A percentile compares a stretch with the other conserved stretches of the same genome.
Evolutionary conservation across 2,113 vertebrate species (phyloP).

Genomic region (Lethenteron camtschaticum): DNA sequence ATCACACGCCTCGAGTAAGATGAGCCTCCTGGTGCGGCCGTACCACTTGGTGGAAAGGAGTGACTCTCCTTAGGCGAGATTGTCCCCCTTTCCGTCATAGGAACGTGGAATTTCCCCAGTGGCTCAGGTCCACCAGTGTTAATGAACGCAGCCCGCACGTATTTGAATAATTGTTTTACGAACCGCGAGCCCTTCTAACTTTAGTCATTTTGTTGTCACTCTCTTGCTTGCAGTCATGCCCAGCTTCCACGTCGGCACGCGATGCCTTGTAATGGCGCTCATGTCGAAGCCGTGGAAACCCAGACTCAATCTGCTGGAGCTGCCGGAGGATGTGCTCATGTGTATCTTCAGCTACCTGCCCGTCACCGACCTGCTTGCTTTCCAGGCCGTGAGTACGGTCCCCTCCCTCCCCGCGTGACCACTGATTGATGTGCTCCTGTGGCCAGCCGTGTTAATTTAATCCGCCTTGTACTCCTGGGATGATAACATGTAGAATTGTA

Average conservation of each 20-base stretch:
- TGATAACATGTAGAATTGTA: neutral
- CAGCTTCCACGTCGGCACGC: constrained; percentile 65
- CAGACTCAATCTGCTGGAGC: constrained; percentile 38
- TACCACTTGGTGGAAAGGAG: too few relatives aligned
- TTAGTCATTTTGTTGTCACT: neutral
- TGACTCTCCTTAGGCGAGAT: too few relatives aligned
- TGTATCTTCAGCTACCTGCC: constrained; percentile 66
- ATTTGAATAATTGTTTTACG: too few relatives aligned
- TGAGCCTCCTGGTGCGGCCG: too few relatives aligned
- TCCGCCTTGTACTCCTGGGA: neutral
- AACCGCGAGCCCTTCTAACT: too few relatives aligned
- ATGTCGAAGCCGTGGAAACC: constrained; percentile 40
- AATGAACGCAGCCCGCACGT: too few relatives aligned
- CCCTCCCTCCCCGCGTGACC: neutral
- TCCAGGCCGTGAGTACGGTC: constrained; percentile 52
- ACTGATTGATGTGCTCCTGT: neutral
- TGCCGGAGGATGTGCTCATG: constrained; percentile 70
- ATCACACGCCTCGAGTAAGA: too few relatives aligned
- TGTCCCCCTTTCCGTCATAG: too few relatives aligned
- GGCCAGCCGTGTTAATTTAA: neutral
- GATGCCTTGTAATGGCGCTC: constrained; percentile 47
- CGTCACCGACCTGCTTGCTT: constrained; percentile 54
- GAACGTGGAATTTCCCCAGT: too few relatives aligned
- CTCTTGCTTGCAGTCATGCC: constrained; percentile 12
- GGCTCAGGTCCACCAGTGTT: too few relatives aligned